phyloP scores from a whole-genome alignment of 64 coral and sea anemone species.

The Pachyseris speciosa region DNA sequence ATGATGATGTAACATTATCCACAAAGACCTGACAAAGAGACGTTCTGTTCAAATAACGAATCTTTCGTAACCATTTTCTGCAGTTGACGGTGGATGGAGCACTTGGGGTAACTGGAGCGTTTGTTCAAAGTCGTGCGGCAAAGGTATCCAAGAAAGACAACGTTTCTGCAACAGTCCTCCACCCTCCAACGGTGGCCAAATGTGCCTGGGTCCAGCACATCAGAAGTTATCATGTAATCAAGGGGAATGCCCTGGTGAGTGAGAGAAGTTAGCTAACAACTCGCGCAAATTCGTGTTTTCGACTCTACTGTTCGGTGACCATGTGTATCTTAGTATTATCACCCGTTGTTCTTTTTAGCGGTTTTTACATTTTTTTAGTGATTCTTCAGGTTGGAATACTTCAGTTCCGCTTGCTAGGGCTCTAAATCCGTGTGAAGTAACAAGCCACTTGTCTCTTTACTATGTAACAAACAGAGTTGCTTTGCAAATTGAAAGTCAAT shows the following conservation, averaged over 20 bases:
- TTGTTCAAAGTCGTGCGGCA: constrained; percentile 57
- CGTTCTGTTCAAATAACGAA: background rate
- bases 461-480: no score
- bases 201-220: constrained; percentile 47
- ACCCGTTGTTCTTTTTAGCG: no score
- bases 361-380: no score
- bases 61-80: background rate
- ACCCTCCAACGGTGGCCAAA: constrained; percentile 33
- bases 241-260: constrained; percentile 65
- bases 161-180: constrained; percentile 50
- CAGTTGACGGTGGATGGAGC: constrained; percentile 86
- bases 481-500: no score
- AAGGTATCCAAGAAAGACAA: constrained; percentile 20
- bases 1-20: no score
- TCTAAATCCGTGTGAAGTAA: background rate
- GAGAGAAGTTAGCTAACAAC: background rate
- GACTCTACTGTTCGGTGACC: no score
- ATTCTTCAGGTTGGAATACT: background rate
- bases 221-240: constrained; percentile 57
- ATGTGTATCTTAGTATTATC: no score
- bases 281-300: no score
- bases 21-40: background rate
- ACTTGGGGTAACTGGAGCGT: constrained; percentile 68
- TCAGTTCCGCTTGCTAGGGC: background rate
- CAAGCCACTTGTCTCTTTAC: no score